These are phyloP conservation scores for Ceratothoa steindachneri DNA, from an alignment of 2,888 invertebrate species.

Conservation along the genomic window DNA sequence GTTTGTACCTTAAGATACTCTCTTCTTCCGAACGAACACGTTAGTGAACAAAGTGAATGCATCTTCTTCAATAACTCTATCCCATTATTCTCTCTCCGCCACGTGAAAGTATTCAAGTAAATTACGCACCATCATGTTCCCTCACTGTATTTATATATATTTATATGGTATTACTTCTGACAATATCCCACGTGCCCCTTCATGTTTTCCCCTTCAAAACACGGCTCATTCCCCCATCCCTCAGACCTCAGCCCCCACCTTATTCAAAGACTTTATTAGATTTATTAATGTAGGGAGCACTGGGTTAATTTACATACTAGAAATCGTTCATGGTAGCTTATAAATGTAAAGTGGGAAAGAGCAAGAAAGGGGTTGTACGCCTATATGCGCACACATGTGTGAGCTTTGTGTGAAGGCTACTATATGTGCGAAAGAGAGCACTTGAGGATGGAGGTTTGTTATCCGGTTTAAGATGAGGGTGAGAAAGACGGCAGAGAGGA, in stretches of 20 bases:
- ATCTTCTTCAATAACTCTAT: no score
- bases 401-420: background rate
- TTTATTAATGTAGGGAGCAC: slow-evolving; percentile 12
- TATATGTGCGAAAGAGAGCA: background rate
- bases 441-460: background rate
- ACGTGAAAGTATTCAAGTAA: no score
- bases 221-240: background rate
- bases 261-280: slow-evolving; percentile 15
- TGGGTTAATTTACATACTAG: slow-evolving; percentile 6
- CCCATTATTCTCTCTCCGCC: no score
- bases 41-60: no score
- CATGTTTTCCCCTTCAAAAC: background rate
- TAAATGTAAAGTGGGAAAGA: slow-evolving; percentile 1
- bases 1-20: no score
- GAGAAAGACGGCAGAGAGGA: background rate
- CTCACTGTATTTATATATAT: background rate
- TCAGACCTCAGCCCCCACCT: background rate
- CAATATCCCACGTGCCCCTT: background rate
- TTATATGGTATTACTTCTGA: background rate
- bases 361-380: background rate
- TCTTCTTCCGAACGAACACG: no score
- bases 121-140: no score
- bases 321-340: slow-evolving; percentile 4
- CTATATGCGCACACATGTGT: background rate
- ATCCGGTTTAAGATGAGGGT: background rate